Evolutionary conservation across 53 echinoderm and acorn worm genomes (phyloP).

Genomic region (Luidia sarsii): DNA sequence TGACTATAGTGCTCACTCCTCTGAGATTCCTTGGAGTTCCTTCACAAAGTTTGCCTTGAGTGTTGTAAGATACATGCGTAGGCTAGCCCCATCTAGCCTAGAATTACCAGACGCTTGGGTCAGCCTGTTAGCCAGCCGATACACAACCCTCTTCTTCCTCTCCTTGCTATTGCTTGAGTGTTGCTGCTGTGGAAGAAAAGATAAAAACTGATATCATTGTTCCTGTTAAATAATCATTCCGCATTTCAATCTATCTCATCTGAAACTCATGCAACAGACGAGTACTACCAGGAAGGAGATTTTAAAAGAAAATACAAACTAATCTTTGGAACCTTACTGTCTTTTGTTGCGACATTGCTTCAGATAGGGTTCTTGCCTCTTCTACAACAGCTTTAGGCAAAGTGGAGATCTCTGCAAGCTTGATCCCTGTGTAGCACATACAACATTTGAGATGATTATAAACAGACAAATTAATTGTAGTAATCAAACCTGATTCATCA

Average conservation of each 20-base stretch:
- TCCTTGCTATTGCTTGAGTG: not conserved
- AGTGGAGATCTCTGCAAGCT: slow-evolving; percentile 88
- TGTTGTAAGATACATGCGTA: slow-evolving; percentile 66
- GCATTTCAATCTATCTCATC: too few species aligned
- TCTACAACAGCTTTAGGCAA: slow-evolving; percentile 73
- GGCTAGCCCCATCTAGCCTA: slow-evolving; percentile 71
- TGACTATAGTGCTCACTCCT: slow-evolving; percentile 49
- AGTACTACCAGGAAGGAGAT: too few species aligned
- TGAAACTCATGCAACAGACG: too few species aligned
- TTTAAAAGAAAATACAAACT: too few species aligned
- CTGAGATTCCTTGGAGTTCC: slow-evolving; percentile 64
- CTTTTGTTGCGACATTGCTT: slow-evolving; percentile 55
- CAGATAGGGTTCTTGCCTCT: slow-evolving; percentile 76
- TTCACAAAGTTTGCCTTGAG: slow-evolving; percentile 71
- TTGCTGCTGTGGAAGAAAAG: slow-evolving; percentile 33
- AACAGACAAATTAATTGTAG: not conserved
- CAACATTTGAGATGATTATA: not conserved
- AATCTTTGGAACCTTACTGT: too few species aligned
- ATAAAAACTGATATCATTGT: not conserved
- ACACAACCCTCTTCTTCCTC: slow-evolving; percentile 56
- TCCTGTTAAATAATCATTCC: too few species aligned
- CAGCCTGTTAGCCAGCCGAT: slow-evolving; percentile 75
- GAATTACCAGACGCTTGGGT: slow-evolving; percentile 87
- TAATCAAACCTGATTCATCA: too few species aligned
- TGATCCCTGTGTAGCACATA: slow-evolving; percentile 68